These are phyloP conservation scores for Piliocolobus tephrosceles DNA, from an alignment of 2,113 vertebrate genomes.

Conservation along the genomic window DNA sequence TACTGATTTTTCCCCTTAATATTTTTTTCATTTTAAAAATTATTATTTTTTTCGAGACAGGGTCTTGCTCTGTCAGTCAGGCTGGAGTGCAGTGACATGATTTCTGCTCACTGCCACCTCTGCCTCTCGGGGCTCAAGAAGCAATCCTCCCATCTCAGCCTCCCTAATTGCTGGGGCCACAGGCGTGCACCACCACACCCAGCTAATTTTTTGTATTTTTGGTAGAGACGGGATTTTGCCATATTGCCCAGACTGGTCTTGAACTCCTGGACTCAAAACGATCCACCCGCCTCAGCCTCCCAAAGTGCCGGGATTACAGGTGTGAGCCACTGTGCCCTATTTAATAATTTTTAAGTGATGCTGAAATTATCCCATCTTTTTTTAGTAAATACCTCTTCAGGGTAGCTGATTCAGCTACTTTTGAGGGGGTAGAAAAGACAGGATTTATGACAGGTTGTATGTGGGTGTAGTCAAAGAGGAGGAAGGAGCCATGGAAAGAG, in stretches of 20 bases:
- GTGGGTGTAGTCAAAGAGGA: not conserved
- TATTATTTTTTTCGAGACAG: not conserved
- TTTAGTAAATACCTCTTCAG: not conserved
- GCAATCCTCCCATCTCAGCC: not conserved
- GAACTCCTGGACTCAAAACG: not conserved
- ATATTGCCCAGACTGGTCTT: not conserved
- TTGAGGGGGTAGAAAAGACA: not conserved
- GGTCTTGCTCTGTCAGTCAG: not conserved
- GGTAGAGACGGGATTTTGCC: not conserved
- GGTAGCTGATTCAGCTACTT: not conserved
- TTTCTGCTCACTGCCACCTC: not conserved
- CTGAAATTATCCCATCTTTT: not conserved
- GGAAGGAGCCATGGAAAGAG: not conserved
- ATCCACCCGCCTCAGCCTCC: not conserved
- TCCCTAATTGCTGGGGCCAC: not conserved
- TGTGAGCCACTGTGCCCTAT: not conserved
- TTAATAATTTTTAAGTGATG: conserved; percentile 14
- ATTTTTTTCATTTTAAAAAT: not conserved
- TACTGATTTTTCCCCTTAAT: not conserved
- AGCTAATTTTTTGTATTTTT: not conserved
- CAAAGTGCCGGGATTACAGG: not conserved
- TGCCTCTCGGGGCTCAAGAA: not conserved
- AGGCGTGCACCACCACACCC: not conserved
- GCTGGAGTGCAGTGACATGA: not conserved
- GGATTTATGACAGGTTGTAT: conserved; percentile 10